Evolutionary conservation across 2,113 vertebrate genomes (phyloP), one percentile per base, ranked within the genome.

Genomic region (Lycaon pictus): DNA sequence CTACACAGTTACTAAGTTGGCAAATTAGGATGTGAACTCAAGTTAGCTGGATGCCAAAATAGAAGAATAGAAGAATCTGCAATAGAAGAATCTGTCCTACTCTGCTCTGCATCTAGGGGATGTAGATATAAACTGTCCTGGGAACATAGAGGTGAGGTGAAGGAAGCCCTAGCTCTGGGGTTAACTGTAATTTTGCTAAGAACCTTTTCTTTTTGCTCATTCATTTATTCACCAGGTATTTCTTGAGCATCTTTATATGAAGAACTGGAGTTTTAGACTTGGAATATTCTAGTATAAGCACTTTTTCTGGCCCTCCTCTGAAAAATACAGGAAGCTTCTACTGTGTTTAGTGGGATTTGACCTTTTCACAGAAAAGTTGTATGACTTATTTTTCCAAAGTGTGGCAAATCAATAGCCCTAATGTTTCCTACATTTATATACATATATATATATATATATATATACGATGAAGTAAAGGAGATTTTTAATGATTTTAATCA

Each of bases 311-410:
- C 16, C 20, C 4, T 23, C 32, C n/a, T 77, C n/a, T 92, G 35
- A 85, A 76, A 53, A 20, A 63, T 15, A 56, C 1, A 76, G 72
- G 35, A 92, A 80, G 8, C 22, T 69, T 79, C 74, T 16, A 63
- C 0, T 67, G 13, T n/a, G 35, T 74, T 90, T 43, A 69, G 29
- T 29, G 7, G 35, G 20, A 79, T 58, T 71, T 82, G 56, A 96
- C 67, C 10, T 94, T 90, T 93, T 84, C 29, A 32, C 71, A 93
- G 60, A 56, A 76, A 94, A 94, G 7, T 32, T 84, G 63, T 51
- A 17, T 19, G 17, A 95, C n/a, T 58, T 91, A 85, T 43, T 93
- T 93, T 90, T 82, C 65, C 56, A 89, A 20, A 62, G 3, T 35
- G 19, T 60, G 43, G 51, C 67, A 94, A 81, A 56, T 67, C 6